Percentiles rank a stretch among this genome's conserved stretches.
Evolutionary conservation across 37 sponge, comb jelly and placozoan genomes (phyloP).

Genomic region (Spongia lamella): DNA sequence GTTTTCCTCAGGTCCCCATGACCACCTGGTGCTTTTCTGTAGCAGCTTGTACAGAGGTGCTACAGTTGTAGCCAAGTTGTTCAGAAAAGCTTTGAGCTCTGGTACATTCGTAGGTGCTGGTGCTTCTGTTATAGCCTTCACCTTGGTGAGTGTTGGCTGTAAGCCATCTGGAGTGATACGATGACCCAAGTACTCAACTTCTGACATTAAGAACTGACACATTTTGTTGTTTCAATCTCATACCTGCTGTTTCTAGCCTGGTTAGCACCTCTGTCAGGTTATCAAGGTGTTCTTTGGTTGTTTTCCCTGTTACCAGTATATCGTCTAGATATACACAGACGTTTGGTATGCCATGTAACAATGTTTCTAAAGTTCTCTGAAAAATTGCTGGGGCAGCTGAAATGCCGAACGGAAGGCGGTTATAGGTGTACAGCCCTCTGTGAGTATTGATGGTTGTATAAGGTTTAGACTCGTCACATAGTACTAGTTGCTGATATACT

Average conservation of each 20-base stretch:
- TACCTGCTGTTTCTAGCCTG: too few relatives aligned
- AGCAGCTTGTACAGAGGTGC: too few relatives aligned
- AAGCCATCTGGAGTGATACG: neutral
- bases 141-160: neutral
- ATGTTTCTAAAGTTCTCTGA: neutral
- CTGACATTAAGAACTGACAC: neutral
- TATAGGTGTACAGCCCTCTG: too few relatives aligned
- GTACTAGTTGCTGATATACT: too few relatives aligned
- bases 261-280: neutral
- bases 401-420: neutral
- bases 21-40: too few relatives aligned
- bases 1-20: too few relatives aligned
- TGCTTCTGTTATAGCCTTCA: constrained; percentile 1
- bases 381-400: neutral
- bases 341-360: neutral
- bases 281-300: constrained; percentile 1
- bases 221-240: neutral
- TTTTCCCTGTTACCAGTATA: too few relatives aligned
- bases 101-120: too few relatives aligned
- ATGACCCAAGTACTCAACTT: neutral
- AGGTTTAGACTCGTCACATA: too few relatives aligned
- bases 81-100: too few relatives aligned
- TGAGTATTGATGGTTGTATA: neutral
- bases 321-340: neutral
- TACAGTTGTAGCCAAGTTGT: too few relatives aligned